phyloP scores from a whole-genome alignment of 2,888 invertebrate genomes.

The Lissonota sp. region DNA sequence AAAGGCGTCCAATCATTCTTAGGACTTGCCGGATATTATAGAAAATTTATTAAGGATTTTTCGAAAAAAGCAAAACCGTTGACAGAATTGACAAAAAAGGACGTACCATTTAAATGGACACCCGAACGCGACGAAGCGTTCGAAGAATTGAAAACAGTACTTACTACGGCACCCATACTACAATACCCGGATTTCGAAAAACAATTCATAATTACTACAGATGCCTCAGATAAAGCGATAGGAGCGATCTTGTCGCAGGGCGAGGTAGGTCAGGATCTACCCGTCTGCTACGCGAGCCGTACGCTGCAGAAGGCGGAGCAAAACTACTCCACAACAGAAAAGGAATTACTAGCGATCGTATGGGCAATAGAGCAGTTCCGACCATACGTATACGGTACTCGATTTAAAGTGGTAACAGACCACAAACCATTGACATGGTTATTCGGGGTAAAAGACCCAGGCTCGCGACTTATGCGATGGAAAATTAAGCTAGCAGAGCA shows the following conservation, averaged over 20 bases:
- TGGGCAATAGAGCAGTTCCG: neutral
- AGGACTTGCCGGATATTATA: no score
- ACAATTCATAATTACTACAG: constrained; percentile 32
- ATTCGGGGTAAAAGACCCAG: constrained; percentile 25
- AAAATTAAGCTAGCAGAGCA: neutral
- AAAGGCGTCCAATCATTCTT: no score
- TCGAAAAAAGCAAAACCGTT: constrained; percentile 54
- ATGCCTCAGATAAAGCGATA: constrained; percentile 39
- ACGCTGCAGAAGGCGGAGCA: constrained; percentile 1
- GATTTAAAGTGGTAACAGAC: constrained; percentile 22
- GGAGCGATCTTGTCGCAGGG: constrained; percentile 35
- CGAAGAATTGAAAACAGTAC: constrained; percentile 5
- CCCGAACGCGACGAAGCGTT: constrained; percentile 22
- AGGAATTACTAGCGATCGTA: neutral
- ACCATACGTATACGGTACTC: constrained; percentile 10
- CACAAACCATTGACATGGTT: neutral
- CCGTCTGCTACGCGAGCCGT: constrained; percentile 1
- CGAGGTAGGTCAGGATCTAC: neutral
- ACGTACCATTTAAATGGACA: constrained; percentile 20
- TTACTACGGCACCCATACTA: constrained; percentile 23
- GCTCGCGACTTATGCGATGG: constrained; percentile 20
- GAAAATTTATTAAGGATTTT: constrained; percentile 70
- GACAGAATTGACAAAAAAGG: constrained; percentile 22
- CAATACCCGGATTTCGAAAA: constrained; percentile 33
- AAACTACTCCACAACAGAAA: no score